Evolutionary conservation across 2,113 vertebrate species (phyloP).

Genomic region (Collichthys lucidus): DNA sequence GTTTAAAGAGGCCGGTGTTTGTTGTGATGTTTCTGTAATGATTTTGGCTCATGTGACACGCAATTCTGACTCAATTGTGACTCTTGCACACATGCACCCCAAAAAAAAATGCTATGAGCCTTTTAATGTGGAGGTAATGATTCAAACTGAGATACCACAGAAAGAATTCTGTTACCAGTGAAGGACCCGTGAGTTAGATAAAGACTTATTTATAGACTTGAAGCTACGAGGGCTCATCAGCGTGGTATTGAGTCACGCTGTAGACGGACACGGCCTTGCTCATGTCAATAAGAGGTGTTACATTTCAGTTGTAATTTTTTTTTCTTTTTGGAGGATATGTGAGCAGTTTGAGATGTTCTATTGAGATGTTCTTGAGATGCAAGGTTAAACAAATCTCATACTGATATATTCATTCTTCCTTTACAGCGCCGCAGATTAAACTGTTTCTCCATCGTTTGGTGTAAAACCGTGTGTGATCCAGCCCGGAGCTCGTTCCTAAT

Average conservation of each 20-base stretch:
- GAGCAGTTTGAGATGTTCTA: too few relatives aligned
- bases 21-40: too few relatives aligned
- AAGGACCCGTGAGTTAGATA: neutral
- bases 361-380: too few relatives aligned
- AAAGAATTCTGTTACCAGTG: too few relatives aligned
- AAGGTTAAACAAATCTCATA: neutral
- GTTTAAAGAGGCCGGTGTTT: too few relatives aligned
- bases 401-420: neutral
- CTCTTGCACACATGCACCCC: too few relatives aligned
- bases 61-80: too few relatives aligned
- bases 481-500: conserved; percentile 15
- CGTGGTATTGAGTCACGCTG: neutral
- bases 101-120: too few relatives aligned
- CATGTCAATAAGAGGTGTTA: neutral
- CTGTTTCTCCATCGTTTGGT: neutral
- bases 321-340: too few relatives aligned
- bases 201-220: neutral
- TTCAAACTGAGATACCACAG: too few relatives aligned
- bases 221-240: neutral
- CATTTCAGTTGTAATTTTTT: neutral
- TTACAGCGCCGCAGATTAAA: neutral
- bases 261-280: neutral
- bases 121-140: too few relatives aligned
- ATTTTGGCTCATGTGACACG: too few relatives aligned
- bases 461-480: neutral